phyloP scores from a whole-genome alignment of 2,797 vertebrate genomes.

The Philypnodon macrostomus region DNA sequence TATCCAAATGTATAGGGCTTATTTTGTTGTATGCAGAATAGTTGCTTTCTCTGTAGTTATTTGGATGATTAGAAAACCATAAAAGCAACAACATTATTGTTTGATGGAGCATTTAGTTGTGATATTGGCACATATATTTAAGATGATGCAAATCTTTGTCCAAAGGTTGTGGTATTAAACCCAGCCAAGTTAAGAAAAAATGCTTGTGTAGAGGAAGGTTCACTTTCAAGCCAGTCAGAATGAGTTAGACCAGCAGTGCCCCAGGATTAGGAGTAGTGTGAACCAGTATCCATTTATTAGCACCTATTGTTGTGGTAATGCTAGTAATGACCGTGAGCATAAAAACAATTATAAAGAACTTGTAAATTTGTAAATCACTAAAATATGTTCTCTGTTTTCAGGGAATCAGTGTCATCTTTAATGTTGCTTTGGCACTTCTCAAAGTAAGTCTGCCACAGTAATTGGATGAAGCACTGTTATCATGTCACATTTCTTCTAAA shows the following conservation, averaged over 20 bases:
- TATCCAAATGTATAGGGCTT: no score
- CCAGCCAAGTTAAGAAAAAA: neutral
- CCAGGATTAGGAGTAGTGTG: neutral
- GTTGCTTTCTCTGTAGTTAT: no score
- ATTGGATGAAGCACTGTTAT: neutral
- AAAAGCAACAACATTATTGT: no score
- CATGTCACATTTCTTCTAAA: slow-evolving; percentile 1
- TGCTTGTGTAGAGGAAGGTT: slow-evolving; percentile 1
- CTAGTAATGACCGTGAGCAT: neutral
- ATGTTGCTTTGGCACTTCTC: slow-evolving; percentile 92
- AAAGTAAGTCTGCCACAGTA: slow-evolving; percentile 80
- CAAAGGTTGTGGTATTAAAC: slow-evolving; percentile 4
- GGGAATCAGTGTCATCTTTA: slow-evolving; percentile 99
- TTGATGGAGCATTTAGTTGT: no score
- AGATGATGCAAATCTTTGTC: no score
- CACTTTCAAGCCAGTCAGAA: slow-evolving; percentile 17
- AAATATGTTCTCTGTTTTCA: slow-evolving; percentile 55
- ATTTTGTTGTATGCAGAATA: no score
- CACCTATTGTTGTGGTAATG: neutral
- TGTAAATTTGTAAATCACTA: no score
- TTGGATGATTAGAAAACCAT: no score
- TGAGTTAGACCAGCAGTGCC: neutral
- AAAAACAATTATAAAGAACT: no score
- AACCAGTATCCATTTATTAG: slow-evolving; percentile 3
- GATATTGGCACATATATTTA: no score